These are phyloP conservation scores for Drosophila santomea DNA, from an alignment of 1,140 invertebrate species.

Conservation along the genomic window DNA sequence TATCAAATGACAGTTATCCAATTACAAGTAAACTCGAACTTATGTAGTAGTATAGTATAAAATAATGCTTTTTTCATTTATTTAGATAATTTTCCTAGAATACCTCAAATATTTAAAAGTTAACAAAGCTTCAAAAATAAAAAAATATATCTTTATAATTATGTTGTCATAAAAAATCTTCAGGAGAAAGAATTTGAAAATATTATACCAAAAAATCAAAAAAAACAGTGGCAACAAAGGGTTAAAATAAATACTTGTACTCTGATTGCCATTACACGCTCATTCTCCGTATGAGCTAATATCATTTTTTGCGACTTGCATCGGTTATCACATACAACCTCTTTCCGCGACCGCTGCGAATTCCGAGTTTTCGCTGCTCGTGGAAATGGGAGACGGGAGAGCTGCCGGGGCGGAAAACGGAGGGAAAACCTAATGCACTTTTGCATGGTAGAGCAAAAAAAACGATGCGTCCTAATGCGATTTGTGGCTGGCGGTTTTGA, in stretches of 20 bases:
- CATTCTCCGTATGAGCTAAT: conserved; percentile 51
- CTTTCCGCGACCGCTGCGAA: conserved; percentile 31
- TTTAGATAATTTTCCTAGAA: too few relatives aligned
- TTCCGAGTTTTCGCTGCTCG: conserved; percentile 23
- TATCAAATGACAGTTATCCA: too few relatives aligned
- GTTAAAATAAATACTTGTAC: conserved; percentile 10
- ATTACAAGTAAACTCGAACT: not conserved
- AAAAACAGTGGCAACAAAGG: not conserved
- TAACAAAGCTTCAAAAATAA: too few relatives aligned
- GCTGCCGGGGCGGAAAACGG: not conserved
- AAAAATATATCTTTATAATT: too few relatives aligned
- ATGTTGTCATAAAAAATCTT: too few relatives aligned
- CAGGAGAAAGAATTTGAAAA: not conserved
- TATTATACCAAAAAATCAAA: not conserved
- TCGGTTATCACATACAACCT: conserved; percentile 50
- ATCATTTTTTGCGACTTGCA: conserved; percentile 39
- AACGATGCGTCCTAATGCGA: conserved; percentile 64
- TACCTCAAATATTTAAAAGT: too few relatives aligned
- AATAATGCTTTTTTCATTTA: too few relatives aligned
- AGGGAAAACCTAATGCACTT: conserved; percentile 38
- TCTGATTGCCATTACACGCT: conserved; percentile 34
- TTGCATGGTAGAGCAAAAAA: conserved; percentile 42
- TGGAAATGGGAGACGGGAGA: not conserved
- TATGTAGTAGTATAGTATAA: not conserved
- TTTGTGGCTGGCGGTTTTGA: conserved; percentile 33